Evolutionary conservation across 2,888 invertebrate species (phyloP), one percentile per base, ranked within the genome.

Genomic region (Drosophila cognata): DNA sequence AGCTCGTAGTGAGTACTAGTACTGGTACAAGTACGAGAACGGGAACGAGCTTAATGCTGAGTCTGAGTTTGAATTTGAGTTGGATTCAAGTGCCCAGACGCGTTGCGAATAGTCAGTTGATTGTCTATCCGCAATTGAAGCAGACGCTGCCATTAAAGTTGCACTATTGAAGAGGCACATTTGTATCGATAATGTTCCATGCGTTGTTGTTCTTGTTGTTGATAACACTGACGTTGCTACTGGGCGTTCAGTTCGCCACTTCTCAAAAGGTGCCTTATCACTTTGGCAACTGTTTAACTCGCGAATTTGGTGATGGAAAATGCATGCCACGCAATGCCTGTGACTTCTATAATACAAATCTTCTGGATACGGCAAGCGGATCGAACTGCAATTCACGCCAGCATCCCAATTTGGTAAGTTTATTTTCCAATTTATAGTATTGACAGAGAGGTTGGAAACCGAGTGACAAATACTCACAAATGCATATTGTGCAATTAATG

Each of bases 381-480:
- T 48, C 13, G 0, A 68, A 74, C 21, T 84, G 84, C 48, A 55
- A 29, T 33, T 84, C 84, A 31, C 82, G 67, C 36, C 70, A 71
- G 55, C 52, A 84, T 50, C 82, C 79, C 1, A 66, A 71, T 7
- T 46, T 84, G 88, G 84, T 87, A 66, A 73, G 81, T 16, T 31
- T 56, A 55, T 36, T 25, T 36, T 6, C 2, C 11, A 50, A 50
- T 10, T 18, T 8, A 1, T 28, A 18, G 1, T 18, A 48, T 4
- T 16, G 16, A 8, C 8, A 16, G 48, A 8, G 25, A 16, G 4
- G 4, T 13, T 48, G 21, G 25, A 48, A 48, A 4, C 46, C 11
- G 13, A 46, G 13, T 41, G 0, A 4, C 33, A 57, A 21, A 29
- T 41, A 21, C 4, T n/a, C 28, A 41, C 7, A 18, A 21, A 28